A percentile compares a stretch with the other conserved stretches of the same genome.
Conservation (phyloP, 2,888 invertebrate species). For the Zelleria hepariella region DNA sequence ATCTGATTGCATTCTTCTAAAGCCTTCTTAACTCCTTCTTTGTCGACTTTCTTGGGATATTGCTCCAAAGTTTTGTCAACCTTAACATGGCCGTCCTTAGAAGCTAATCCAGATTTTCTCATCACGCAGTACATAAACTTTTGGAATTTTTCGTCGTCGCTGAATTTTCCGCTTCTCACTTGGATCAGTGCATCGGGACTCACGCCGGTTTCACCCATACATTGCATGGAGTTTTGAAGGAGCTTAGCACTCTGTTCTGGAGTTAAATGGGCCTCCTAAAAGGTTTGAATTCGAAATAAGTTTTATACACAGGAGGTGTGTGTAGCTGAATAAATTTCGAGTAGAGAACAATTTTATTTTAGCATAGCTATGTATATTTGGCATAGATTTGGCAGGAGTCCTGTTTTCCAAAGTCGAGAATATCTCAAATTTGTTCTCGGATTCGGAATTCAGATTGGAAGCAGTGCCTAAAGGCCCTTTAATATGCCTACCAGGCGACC, state of each 20-base stretch:
- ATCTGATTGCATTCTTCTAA: conserved; percentile 30
- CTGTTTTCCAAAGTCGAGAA: too few relatives aligned
- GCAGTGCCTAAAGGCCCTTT: too few relatives aligned
- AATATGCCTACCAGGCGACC: too few relatives aligned
- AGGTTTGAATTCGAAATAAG: neutral
- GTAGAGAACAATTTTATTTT: too few relatives aligned
- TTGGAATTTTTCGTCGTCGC: conserved; percentile 27
- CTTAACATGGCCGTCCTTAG: conserved; percentile 24
- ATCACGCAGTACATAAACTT: conserved; percentile 30
- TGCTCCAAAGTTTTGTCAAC: conserved; percentile 27
- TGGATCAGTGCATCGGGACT: conserved; percentile 12
- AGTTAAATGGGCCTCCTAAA: conserved; percentile 4
- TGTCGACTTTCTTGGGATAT: conserved; percentile 24
- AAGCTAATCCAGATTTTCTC: conserved; percentile 21
- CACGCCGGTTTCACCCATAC: conserved; percentile 17
- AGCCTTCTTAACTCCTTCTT: conserved; percentile 24
- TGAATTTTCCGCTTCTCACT: conserved; percentile 22
- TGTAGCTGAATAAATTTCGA: too few relatives aligned
- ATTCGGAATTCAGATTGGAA: too few relatives aligned
- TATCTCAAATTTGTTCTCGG: too few relatives aligned
- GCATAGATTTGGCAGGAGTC: too few relatives aligned
- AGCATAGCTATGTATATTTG: too few relatives aligned
- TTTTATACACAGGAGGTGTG: neutral
- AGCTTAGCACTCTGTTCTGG: conserved; percentile 5
- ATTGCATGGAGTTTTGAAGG: conserved; percentile 16